A percentile compares a stretch with the other conserved stretches of the same genome.
phyloP scores from a whole-genome alignment of 2,797 vertebrate genomes.

The Alfaro cultratus region DNA sequence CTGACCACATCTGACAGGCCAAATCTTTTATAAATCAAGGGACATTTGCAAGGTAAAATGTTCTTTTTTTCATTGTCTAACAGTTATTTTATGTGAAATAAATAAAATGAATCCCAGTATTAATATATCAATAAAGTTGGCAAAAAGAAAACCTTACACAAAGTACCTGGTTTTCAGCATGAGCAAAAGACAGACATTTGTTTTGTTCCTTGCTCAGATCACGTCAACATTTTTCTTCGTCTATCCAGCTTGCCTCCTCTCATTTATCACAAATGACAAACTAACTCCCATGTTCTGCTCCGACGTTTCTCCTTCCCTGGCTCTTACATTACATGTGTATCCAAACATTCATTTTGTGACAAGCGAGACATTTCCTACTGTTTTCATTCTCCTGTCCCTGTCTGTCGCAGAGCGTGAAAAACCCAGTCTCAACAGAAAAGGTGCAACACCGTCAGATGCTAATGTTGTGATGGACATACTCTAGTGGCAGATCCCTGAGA shows the following conservation, averaged over 20 bases:
- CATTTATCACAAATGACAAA: constrained; percentile 64
- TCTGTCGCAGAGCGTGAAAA: constrained; percentile 1
- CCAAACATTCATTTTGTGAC: constrained; percentile 56
- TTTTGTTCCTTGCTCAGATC: constrained; percentile 15
- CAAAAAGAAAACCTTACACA: not conserved
- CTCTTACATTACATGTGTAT: constrained; percentile 48
- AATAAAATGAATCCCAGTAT: not conserved
- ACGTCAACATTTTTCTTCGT: constrained; percentile 5
- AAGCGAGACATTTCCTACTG: constrained; percentile 29
- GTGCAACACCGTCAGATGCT: not conserved
- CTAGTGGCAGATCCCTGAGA: not conserved
- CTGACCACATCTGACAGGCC: not conserved
- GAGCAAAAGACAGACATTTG: constrained; percentile 28
- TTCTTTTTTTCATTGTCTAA: not conserved
- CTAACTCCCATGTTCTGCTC: constrained; percentile 42
- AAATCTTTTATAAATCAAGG: not conserved
- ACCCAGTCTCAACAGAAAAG: not conserved
- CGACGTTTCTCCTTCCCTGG: constrained; percentile 16
- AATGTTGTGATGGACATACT: not conserved
- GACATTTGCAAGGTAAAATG: not conserved
- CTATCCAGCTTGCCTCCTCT: constrained; percentile 32
- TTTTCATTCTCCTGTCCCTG: constrained; percentile 38
- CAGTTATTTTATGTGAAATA: not conserved
- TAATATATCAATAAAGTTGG: not conserved
- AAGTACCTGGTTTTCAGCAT: not conserved